Evolutionary conservation across 1,140 invertebrate genomes (phyloP).

Genomic region (Dinothrombium tinctorium): DNA sequence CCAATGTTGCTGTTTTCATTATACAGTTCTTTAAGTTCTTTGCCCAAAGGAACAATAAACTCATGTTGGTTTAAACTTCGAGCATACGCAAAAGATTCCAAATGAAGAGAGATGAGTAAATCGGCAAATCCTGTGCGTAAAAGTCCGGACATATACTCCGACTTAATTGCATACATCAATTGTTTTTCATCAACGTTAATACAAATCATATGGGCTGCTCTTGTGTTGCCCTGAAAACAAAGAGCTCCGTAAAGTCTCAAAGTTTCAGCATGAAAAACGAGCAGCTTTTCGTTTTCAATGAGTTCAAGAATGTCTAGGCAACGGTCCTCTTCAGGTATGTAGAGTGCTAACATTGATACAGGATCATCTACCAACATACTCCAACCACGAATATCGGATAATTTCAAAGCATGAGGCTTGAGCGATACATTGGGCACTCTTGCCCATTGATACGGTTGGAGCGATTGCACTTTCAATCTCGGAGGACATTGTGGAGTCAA

Average conservation of each 20-base stretch:
- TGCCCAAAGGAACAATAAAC: conserved; percentile 75
- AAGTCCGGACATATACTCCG: conserved; percentile 89
- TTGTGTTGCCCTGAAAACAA: conserved; percentile 74
- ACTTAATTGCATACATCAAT: conserved; percentile 82
- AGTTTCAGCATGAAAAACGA: conserved; percentile 89
- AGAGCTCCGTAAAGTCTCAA: conserved; percentile 84
- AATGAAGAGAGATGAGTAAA: conserved; percentile 77
- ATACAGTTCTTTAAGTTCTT: conserved; percentile 60
- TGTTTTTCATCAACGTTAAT: conserved; percentile 93
- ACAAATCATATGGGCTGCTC: conserved; percentile 83
- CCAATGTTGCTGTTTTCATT: conserved; percentile 48
- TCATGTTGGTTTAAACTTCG: conserved; percentile 92
- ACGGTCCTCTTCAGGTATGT: conserved; percentile 93
- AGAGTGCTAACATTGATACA: conserved; percentile 84
- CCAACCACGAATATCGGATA: conserved; percentile 93
- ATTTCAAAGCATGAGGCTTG: conserved; percentile 79
- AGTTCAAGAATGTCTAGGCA: conserved; percentile 93
- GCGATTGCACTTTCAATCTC: conserved; percentile 67
- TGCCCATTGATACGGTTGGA: conserved; percentile 84
- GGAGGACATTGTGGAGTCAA: conserved; percentile 84
- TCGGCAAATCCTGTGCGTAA: conserved; percentile 89
- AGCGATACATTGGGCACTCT: conserved; percentile 79
- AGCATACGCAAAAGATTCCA: conserved; percentile 83
- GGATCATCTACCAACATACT: conserved; percentile 93
- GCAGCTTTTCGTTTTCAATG: conserved; percentile 83